Conservation (phyloP, 2,113 vertebrate genomes). For the Lycocorax pyrrhopterus region DNA sequence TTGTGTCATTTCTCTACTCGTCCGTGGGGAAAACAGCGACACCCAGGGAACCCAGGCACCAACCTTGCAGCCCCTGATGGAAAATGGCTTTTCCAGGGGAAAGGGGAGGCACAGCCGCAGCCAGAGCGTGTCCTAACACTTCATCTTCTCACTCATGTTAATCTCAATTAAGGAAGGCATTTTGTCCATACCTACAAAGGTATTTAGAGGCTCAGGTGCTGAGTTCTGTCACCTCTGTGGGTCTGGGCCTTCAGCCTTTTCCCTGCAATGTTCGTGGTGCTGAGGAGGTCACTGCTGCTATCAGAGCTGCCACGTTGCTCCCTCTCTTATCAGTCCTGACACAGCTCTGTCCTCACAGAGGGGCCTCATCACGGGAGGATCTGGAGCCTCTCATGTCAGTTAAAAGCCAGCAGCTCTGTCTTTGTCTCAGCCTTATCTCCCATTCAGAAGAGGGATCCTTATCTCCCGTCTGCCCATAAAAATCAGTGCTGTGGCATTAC, state of each 20-base stretch:
- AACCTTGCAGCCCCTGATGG: neutral
- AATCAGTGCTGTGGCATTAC: neutral
- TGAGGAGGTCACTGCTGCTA: neutral
- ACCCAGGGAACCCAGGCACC: neutral
- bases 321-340: neutral
- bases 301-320: neutral
- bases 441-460: neutral
- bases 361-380: neutral
- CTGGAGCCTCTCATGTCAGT: neutral
- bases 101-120: neutral
- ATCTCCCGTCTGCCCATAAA: neutral
- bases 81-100: neutral
- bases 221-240: neutral
- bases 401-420: conserved; percentile 12
- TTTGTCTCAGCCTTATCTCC: conserved; percentile 4
- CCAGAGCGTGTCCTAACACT: neutral
- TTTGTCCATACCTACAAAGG: neutral
- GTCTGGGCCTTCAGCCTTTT: neutral
- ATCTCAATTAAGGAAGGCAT: neutral
- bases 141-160: neutral
- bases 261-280: neutral
- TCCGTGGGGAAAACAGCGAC: too few species aligned
- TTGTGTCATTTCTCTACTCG: too few species aligned
- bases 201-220: neutral
- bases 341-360: neutral